These are phyloP conservation scores for Reinhardtius hippoglossoides DNA, from an alignment of 2,113 vertebrate genomes.

Conservation along the genomic window DNA sequence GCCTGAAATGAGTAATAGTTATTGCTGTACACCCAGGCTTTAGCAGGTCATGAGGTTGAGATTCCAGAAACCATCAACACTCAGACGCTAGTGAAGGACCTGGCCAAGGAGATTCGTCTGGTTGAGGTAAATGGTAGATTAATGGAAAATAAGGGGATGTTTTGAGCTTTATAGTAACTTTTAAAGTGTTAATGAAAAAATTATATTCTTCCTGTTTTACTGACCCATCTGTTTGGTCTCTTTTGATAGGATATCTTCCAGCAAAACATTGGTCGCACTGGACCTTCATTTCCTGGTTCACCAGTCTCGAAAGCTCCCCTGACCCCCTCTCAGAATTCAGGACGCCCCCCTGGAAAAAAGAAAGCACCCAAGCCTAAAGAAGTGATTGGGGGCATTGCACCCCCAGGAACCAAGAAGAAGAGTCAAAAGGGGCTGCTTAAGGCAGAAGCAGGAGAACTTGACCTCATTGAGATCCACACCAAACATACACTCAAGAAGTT, in stretches of 20 bases:
- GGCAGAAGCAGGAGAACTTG: constrained; percentile 84
- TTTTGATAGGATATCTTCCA: constrained; percentile 89
- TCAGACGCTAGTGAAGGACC: constrained; percentile 89
- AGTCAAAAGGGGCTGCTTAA: constrained; percentile 82
- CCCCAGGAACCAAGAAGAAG: constrained; percentile 84
- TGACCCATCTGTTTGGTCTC: not conserved
- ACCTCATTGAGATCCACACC: constrained; percentile 89
- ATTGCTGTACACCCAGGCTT: constrained; percentile 76
- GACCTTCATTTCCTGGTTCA: constrained; percentile 84
- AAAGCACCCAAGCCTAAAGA: constrained; percentile 87
- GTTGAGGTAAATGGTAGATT: constrained; percentile 87
- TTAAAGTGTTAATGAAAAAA: not conserved
- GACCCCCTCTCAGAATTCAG: constrained; percentile 81
- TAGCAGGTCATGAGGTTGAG: constrained; percentile 89
- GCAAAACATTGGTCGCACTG: constrained; percentile 89
- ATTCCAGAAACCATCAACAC: constrained; percentile 92
- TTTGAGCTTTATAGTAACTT: not conserved
- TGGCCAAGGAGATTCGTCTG: constrained; percentile 92
- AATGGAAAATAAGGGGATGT: not conserved
- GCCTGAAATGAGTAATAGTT: constrained; percentile 1
- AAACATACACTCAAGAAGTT: constrained; percentile 88
- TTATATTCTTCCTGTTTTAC: not conserved
- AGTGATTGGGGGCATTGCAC: constrained; percentile 58
- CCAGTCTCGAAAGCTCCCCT: constrained; percentile 82
- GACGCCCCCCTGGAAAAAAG: constrained; percentile 86